Conservation (phyloP, 2,113 vertebrate species). For the Spilogale gracilis region DNA sequence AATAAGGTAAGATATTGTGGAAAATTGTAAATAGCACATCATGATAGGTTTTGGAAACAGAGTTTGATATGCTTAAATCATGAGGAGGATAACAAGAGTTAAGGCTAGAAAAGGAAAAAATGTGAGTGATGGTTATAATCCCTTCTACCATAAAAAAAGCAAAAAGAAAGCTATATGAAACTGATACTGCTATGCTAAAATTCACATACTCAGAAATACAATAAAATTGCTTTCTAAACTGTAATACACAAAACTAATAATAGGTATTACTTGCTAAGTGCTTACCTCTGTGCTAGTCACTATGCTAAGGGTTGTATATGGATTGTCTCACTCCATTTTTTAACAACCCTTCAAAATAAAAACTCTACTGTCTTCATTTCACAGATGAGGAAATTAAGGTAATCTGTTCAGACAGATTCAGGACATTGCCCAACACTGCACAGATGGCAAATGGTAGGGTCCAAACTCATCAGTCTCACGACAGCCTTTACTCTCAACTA, state of each 20-base stretch:
- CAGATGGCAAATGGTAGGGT: not conserved
- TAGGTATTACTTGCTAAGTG: not conserved
- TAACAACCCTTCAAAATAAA: not conserved
- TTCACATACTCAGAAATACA: not conserved
- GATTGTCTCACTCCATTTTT: not conserved
- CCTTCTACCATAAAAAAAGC: not conserved
- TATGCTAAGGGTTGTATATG: not conserved
- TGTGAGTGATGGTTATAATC: fast-evolving
- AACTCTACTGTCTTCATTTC: not conserved
- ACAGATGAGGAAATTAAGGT: not conserved
- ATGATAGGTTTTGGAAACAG: not conserved
- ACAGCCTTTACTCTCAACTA: not conserved
- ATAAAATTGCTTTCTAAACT: not conserved
- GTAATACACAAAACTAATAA: not conserved
- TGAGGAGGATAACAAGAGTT: not conserved
- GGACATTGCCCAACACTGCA: not conserved
- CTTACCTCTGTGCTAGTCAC: not conserved
- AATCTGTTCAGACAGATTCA: not conserved
- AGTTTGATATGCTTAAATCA: not conserved
- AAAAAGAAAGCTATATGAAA: not conserved
- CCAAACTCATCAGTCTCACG: not conserved
- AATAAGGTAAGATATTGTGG: not conserved
- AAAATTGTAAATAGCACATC: not conserved
- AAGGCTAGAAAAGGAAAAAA: not conserved
- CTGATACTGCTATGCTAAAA: not conserved